A percentile compares a stretch with the other conserved stretches of the same genome.
These are phyloP conservation scores for Urechis unicinctus DNA, from an alignment of 2,888 invertebrate species.

Conservation along the genomic window DNA sequence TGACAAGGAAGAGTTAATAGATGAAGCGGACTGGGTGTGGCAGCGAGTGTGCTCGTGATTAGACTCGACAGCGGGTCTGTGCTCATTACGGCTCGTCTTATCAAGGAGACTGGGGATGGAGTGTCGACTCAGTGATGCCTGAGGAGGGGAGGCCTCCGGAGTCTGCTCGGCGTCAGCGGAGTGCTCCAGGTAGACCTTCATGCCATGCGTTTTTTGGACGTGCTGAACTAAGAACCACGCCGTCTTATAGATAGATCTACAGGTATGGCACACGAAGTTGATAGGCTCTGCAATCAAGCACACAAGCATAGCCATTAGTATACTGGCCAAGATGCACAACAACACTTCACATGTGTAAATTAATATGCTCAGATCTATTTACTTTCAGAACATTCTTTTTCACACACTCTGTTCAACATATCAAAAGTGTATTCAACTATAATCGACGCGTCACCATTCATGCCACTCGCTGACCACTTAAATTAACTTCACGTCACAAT, in stretches of 20 bases:
- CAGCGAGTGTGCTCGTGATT: no score
- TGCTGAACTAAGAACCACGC: conserved; percentile 91
- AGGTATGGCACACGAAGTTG: conserved; percentile 88
- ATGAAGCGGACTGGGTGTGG: neutral
- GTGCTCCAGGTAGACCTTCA: conserved; percentile 81
- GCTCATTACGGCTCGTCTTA: neutral
- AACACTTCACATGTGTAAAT: no score
- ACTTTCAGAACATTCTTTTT: no score
- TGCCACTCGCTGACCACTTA: no score
- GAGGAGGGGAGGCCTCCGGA: neutral
- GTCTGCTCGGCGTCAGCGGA: conserved; percentile 18
- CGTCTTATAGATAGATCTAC: conserved; percentile 65
- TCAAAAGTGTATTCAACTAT: no score
- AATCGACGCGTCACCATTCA: no score
- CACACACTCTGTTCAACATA: no score
- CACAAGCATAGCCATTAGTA: no score
- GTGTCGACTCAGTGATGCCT: neutral
- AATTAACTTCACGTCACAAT: no score
- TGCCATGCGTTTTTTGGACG: conserved; percentile 87
- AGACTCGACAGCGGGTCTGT: no score
- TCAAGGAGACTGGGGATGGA: neutral
- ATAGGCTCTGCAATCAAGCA: conserved; percentile 66
- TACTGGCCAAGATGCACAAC: no score
- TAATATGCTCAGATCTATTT: no score
- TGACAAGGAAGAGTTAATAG: neutral